A percentile compares a stretch with the other conserved stretches of the same genome.
Conservation (phyloP, 2,113 vertebrate genomes). For the Prunella himalayana region DNA sequence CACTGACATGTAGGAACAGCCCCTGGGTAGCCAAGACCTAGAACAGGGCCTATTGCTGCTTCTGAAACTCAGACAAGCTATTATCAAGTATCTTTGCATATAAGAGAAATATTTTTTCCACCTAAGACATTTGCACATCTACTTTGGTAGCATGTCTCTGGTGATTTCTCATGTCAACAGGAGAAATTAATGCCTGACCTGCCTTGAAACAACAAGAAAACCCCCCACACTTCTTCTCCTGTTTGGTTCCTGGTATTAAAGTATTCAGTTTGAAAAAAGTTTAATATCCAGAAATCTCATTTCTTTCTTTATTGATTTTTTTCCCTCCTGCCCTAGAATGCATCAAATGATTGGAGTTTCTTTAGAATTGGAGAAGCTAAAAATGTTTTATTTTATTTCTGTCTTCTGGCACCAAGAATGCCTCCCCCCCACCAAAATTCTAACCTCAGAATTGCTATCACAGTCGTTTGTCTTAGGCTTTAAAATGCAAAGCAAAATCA, state of each 20-base stretch:
- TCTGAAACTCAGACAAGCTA: background rate
- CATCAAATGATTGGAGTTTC: background rate
- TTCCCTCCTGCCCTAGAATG: background rate
- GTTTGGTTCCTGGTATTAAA: background rate
- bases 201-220: background rate
- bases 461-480: background rate
- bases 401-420: background rate
- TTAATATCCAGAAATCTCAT: background rate
- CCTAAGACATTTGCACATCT: background rate
- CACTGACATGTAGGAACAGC: accelerated
- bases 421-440: accelerated
- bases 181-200: background rate
- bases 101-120: background rate
- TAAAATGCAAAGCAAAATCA: background rate
- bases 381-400: background rate
- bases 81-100: background rate
- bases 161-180: background rate
- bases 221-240: accelerated
- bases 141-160: background rate
- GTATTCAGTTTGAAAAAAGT: background rate
- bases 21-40: background rate
- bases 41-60: background rate
- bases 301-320: background rate
- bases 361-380: background rate
- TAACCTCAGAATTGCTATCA: background rate